Conservation (phyloP, 2,888 invertebrate species). For the Teleiodes luculella region DNA sequence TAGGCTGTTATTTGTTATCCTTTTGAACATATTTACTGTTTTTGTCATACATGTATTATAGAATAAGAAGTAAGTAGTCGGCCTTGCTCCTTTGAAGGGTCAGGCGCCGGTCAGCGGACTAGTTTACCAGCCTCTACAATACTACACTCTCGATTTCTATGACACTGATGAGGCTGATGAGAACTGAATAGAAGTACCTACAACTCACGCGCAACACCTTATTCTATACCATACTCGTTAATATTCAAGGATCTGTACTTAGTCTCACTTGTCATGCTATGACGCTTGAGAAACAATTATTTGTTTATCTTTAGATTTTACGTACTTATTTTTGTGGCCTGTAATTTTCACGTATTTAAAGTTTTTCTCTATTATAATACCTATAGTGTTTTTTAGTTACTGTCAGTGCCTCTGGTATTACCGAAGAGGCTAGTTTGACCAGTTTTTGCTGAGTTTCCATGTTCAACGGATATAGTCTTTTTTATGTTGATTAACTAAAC, state of each 20-base stretch:
- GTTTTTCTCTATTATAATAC: no score
- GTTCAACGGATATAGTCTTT: background rate
- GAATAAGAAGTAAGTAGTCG: constrained; percentile 36
- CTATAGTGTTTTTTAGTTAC: no score
- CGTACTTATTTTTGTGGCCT: background rate
- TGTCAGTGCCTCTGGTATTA: no score
- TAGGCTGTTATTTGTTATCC: background rate
- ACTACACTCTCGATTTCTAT: constrained; percentile 52
- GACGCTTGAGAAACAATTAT: background rate
- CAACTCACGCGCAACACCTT: constrained; percentile 4
- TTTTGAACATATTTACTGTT: background rate
- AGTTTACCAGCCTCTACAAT: constrained; percentile 38
- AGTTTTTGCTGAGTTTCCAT: background rate
- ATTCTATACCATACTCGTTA: constrained; percentile 12
- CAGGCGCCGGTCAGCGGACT: constrained; percentile 62
- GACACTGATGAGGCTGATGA: constrained; percentile 14
- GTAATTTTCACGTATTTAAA: background rate
- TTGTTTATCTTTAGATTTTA: background rate
- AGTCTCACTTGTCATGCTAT: background rate
- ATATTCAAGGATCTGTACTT: constrained; percentile 6
- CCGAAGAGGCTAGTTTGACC: background rate
- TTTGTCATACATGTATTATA: constrained; percentile 13
- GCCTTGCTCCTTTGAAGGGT: constrained; percentile 58
- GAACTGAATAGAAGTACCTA: constrained; percentile 15
- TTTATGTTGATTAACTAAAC: background rate